These are phyloP conservation scores for Scaptodrosophila latifasciaeformis DNA, from an alignment of 2,888 invertebrate species.

Conservation along the genomic window DNA sequence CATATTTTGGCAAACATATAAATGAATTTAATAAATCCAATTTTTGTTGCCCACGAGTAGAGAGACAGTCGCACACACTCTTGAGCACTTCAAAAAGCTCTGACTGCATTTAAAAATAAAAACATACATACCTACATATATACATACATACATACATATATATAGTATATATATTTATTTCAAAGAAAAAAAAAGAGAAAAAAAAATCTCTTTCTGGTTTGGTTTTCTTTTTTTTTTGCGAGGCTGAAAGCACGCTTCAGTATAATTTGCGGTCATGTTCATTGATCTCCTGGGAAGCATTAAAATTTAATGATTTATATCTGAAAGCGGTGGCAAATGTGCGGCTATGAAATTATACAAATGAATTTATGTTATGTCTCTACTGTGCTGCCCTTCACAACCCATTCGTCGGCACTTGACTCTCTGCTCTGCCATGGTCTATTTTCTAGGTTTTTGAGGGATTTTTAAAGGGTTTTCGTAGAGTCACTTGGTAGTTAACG, in stretches of 20 bases:
- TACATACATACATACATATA: not conserved
- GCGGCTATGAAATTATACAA: constrained; percentile 18
- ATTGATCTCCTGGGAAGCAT: constrained; percentile 72
- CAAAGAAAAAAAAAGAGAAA: constrained; percentile 10
- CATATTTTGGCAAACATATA: no score
- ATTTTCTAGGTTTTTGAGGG: not conserved
- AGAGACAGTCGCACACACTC: not conserved
- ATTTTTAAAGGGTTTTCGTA: constrained; percentile 49
- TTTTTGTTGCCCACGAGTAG: no score
- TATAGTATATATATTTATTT: not conserved
- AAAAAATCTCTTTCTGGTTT: no score
- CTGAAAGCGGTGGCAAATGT: constrained; percentile 16
- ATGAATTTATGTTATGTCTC: constrained; percentile 63
- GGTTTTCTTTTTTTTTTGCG: no score
- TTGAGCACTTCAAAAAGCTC: not conserved
- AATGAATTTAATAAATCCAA: no score
- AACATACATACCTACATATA: not conserved
- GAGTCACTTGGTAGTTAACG: constrained; percentile 8
- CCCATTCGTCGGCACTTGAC: no score
- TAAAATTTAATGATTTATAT: constrained; percentile 73
- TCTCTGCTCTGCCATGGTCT: not conserved
- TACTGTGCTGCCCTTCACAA: no score
- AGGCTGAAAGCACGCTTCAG: constrained; percentile 67
- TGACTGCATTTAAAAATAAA: not conserved
- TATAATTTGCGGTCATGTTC: constrained; percentile 73